A percentile compares a stretch with the other conserved stretches of the same genome.
phyloP scores from a whole-genome alignment of 1,140 invertebrate genomes.

The Drosophila dunni region DNA sequence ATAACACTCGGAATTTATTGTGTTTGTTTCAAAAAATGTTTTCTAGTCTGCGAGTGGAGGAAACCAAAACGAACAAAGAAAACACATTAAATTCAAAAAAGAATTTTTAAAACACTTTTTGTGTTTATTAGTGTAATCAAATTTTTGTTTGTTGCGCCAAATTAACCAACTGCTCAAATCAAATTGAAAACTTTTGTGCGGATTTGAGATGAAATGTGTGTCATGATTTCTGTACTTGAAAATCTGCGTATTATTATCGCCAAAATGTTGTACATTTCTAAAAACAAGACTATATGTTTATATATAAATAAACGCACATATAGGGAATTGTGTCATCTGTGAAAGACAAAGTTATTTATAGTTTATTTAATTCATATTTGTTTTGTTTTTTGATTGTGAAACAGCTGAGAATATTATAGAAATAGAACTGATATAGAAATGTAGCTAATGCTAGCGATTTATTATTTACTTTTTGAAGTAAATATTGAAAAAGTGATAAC shows the following conservation, averaged over 20 bases:
- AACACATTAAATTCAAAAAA: conserved; percentile 6
- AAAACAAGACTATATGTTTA: background rate
- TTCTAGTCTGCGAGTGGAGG: background rate
- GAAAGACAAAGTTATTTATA: conserved; percentile 26
- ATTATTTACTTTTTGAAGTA: background rate
- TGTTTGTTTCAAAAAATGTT: conserved; percentile 1
- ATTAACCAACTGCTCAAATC: conserved; percentile 33
- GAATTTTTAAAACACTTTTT: conserved; percentile 11
- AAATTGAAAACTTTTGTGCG: conserved; percentile 5
- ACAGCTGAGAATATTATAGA: conserved; percentile 5
- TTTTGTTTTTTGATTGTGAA: conserved; percentile 23
- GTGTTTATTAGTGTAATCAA: conserved; percentile 31
- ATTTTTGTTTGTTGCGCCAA: conserved; percentile 21
- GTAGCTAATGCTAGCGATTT: background rate
- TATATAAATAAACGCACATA: background rate
- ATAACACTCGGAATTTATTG: conserved; percentile 7
- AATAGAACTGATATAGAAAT: background rate
- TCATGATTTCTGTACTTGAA: conserved; percentile 15
- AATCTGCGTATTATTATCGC: conserved; percentile 33
- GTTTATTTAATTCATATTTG: conserved; percentile 12
- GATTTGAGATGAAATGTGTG: conserved; percentile 8
- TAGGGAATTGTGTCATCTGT: conserved; percentile 39
- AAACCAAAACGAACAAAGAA: no score
- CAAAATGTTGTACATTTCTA: conserved; percentile 1
- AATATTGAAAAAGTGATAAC: conserved; percentile 4